Evolutionary conservation across 2,888 invertebrate genomes (phyloP).

Genomic region (Gymnosoma rotundatum): DNA sequence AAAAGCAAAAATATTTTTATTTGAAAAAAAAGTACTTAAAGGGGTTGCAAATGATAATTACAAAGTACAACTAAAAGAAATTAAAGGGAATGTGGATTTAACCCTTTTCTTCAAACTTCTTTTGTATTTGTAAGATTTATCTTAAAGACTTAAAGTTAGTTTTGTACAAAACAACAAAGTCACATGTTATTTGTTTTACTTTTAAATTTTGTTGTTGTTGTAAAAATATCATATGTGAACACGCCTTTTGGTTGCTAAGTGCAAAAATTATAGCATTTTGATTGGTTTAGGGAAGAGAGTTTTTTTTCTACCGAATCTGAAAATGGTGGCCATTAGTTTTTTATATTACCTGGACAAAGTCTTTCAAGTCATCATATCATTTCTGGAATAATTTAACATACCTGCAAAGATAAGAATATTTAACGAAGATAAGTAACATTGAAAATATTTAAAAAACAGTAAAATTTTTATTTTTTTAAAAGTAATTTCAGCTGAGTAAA

Average conservation of each 20-base stretch:
- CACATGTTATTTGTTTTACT: slow-evolving; percentile 18
- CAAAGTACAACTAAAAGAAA: background rate
- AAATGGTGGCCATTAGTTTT: slow-evolving; percentile 44
- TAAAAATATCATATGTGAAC: slow-evolving; percentile 30
- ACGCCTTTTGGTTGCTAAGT: slow-evolving; percentile 66
- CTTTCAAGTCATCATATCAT: background rate
- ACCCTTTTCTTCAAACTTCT: slow-evolving; percentile 9
- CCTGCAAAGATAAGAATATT: slow-evolving; percentile 51
- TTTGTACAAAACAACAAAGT: slow-evolving; percentile 45
- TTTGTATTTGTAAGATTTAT: slow-evolving; percentile 45
- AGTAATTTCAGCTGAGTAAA: too few species aligned
- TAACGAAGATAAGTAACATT: slow-evolving; percentile 26
- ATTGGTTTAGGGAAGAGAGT: slow-evolving; percentile 43
- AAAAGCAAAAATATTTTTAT: slow-evolving; percentile 22
- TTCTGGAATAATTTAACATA: slow-evolving; percentile 23
- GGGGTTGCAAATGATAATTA: slow-evolving; percentile 46
- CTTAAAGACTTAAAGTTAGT: slow-evolving; percentile 46
- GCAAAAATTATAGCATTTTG: slow-evolving; percentile 41
- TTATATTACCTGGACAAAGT: slow-evolving; percentile 37
- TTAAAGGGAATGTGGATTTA: slow-evolving; percentile 16
- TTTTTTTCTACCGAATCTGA: background rate
- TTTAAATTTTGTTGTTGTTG: slow-evolving; percentile 22
- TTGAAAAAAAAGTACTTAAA: background rate
- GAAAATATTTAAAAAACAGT: background rate
- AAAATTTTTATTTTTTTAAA: background rate